Base-by-base conservation (phyloP, 2,888 invertebrate genomes). In the Endomychus coccineus region DNA sequence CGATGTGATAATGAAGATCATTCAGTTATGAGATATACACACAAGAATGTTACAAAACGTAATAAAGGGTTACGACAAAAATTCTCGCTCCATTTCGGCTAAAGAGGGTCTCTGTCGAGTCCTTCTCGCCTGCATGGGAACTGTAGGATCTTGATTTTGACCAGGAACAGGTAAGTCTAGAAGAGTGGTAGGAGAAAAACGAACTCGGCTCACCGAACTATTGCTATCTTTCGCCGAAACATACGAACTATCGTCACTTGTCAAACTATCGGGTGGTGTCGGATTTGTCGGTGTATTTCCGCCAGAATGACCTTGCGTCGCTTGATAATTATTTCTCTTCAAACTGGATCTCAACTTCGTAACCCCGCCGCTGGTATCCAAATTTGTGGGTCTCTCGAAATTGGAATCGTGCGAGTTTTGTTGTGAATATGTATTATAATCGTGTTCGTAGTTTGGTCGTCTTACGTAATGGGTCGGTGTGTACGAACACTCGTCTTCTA, bases 201-300 rank as follows among this genome's bases (percentile, higher is more conserved):
- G 71, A 39, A 83, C 87, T 9, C 86, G 70, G 22, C 79, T 77
- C 42, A 76, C 76, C n/a, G 80, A 80, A 15, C 78, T 78, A 29
- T 46, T 48, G 42, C 71, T 78, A 54, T 86, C 87, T 54, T 85
- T 75, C 11, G 90, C 90, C 5, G 90, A 90, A 49, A 87, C 79
- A 62, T 89, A 91, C 25, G 87, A 87, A 55, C 86, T 85, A 57
- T 89, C 90, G 14, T 91, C 91, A 54, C 87, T 86, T 1, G 86
- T 82, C 40, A 87, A 58, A 46, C 86, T 86, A 52, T 88, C 89
- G 0, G 88, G 87, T 0, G 89, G 88, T 4, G 89, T 87, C 2
- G 84, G 83, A 61, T 85, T 84, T 1, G 86, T 84, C 11, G 87
- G 85, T 1, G 86, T 85, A 10, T 68, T 69, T 2, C 77, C 80